Evolutionary conservation across 2,888 invertebrate species (phyloP).

Genomic region (Bugulina stolonifera): DNA sequence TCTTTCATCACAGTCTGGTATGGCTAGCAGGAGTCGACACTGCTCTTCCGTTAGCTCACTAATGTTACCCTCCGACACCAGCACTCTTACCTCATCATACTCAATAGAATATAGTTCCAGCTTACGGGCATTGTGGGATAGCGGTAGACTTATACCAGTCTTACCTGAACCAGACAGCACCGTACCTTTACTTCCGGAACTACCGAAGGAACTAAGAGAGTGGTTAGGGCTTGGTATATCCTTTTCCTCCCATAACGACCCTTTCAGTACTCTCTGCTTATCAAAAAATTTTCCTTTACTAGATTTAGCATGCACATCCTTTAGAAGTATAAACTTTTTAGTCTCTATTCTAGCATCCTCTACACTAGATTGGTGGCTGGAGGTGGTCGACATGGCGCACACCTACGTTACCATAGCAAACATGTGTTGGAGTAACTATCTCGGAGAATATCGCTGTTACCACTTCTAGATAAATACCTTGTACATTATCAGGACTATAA

Average conservation of each 20-base stretch:
- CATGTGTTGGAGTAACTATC: no score
- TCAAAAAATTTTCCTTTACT: background rate
- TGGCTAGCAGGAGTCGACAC: constrained; percentile 23
- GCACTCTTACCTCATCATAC: constrained; percentile 18
- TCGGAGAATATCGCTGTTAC: no score
- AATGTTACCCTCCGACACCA: background rate
- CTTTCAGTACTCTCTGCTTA: constrained; percentile 21
- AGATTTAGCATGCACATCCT: constrained; percentile 10
- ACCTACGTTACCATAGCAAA: background rate
- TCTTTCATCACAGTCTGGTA: constrained; percentile 25
- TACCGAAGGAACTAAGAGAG: constrained; percentile 14
- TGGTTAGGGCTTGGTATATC: background rate
- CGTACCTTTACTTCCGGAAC: constrained; percentile 10
- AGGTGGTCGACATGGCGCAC: constrained; percentile 9
- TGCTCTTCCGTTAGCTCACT: background rate
- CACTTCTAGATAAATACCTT: no score
- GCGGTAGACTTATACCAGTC: background rate
- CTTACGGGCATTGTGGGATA: background rate
- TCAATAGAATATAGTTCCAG: constrained; percentile 21
- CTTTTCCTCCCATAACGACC: constrained; percentile 18
- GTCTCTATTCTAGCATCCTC: background rate
- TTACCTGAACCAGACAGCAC: background rate
- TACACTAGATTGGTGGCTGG: constrained; percentile 20
- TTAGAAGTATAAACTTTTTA: constrained; percentile 21
- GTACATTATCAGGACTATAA: no score